Conservation (phyloP, 1,140 invertebrate species). For the Chrysoperla carnea region DNA sequence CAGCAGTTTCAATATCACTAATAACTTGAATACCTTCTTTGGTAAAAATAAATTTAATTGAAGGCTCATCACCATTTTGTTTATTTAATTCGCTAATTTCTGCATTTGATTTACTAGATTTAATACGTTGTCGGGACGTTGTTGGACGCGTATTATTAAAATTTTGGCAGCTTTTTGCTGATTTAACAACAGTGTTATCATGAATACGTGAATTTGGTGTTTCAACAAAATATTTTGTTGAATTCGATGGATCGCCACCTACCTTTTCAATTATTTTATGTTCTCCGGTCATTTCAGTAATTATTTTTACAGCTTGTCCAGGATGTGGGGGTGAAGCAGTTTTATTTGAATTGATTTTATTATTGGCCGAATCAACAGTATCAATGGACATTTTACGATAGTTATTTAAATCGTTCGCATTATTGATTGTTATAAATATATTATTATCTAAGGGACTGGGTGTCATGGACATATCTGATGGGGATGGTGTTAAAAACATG, state of each 20-base stretch:
- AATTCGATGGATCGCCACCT: constrained; percentile 15
- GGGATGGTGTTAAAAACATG: constrained; percentile 30
- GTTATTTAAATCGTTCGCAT: constrained; percentile 17
- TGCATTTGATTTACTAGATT: constrained; percentile 18
- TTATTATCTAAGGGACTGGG: constrained; percentile 5
- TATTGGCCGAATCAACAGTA: constrained; percentile 12
- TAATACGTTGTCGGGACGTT: constrained; percentile 19
- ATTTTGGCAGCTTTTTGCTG: constrained; percentile 16
- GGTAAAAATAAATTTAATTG: constrained; percentile 48
- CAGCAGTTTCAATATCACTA: constrained; percentile 52
- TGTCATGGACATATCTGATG: constrained; percentile 23
- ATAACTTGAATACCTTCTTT: constrained; percentile 57
- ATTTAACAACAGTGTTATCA: constrained; percentile 9
- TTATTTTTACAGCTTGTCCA: constrained; percentile 32
- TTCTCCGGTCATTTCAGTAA: constrained; percentile 24
- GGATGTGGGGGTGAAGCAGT: constrained; percentile 21
- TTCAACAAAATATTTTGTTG: constrained; percentile 10
- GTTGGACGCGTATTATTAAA: constrained; percentile 26
- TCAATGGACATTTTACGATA: constrained; percentile 15
- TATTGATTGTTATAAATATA: constrained; percentile 14
- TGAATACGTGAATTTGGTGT: background rate
- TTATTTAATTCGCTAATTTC: constrained; percentile 17
- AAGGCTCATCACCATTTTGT: constrained; percentile 39
- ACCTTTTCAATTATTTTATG: constrained; percentile 23
- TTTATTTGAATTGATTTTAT: constrained; percentile 18